These are phyloP conservation scores for Poecilia wingei DNA, from an alignment of 2,797 vertebrate genomes.

Conservation along the genomic window DNA sequence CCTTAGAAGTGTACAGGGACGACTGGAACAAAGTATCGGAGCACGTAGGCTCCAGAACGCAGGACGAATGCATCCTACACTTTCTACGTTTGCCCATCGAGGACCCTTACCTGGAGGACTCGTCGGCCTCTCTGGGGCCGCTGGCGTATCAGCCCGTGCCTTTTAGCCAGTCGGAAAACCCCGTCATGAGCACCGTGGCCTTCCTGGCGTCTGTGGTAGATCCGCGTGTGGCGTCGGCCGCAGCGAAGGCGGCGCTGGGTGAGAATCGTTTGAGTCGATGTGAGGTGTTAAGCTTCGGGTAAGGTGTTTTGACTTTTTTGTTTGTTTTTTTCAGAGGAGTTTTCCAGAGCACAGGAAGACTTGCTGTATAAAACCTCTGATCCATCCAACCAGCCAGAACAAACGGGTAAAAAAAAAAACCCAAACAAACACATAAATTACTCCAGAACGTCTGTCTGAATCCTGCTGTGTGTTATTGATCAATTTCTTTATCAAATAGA, in stretches of 20 bases:
- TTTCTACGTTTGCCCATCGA: conserved; percentile 95
- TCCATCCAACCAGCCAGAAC: conserved; percentile 67
- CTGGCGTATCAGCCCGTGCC: conserved; percentile 94
- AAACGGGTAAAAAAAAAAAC: conserved; percentile 48
- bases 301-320: conserved; percentile 19
- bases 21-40: conserved; percentile 99
- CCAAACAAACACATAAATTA: neutral
- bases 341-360: conserved; percentile 92
- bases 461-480: neutral
- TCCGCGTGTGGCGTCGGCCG: conserved; percentile 92
- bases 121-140: conserved; percentile 91
- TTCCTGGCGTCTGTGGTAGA: conserved; percentile 97
- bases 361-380: conserved; percentile 87
- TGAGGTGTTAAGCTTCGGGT: neutral
- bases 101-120: conserved; percentile 95
- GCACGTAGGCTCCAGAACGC: conserved; percentile 95
- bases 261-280: conserved; percentile 27
- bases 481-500: conserved; percentile 45
- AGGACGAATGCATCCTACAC: conserved; percentile 97
- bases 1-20: conserved; percentile 96
- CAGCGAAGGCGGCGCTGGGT: conserved; percentile 94
- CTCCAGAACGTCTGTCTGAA: neutral
- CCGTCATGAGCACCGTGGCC: conserved; percentile 97
- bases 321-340: conserved; percentile 87
- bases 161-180: conserved; percentile 97